Percentiles rank a stretch among this genome's conserved stretches.
Evolutionary conservation across 1,140 invertebrate genomes (phyloP).

Genomic region (Brachionus paranguensis): DNA sequence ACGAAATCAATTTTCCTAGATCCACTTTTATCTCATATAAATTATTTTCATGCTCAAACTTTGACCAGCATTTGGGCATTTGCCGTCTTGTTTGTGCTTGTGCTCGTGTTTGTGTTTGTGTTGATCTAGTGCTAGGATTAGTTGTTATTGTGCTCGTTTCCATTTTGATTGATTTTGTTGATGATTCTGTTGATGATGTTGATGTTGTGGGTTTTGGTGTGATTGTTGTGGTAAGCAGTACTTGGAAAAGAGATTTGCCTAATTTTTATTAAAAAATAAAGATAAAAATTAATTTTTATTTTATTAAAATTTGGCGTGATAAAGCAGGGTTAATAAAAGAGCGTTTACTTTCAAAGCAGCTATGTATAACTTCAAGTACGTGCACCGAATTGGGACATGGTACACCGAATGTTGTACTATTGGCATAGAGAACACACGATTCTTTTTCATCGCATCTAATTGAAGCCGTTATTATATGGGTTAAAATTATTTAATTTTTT

Average conservation of each 20-base stretch:
- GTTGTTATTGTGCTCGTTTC: background rate
- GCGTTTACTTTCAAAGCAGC: slow-evolving; percentile 8
- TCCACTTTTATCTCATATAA: background rate
- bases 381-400: slow-evolving; percentile 35
- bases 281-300: background rate
- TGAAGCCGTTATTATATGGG: background rate
- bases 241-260: background rate
- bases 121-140: background rate
- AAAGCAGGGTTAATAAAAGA: background rate
- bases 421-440: slow-evolving; percentile 22
- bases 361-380: slow-evolving; percentile 24
- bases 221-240: background rate
- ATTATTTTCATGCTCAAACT: background rate
- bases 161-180: background rate
- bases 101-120: background rate
- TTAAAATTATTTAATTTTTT: background rate
- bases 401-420: slow-evolving; percentile 18
- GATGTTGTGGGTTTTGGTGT: background rate
- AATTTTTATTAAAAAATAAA: background rate
- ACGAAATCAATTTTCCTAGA: background rate
- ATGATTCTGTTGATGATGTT: background rate
- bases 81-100: background rate
- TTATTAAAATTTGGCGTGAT: background rate
- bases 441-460: slow-evolving; percentile 32
- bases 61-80: background rate